Evolutionary conservation across 2,797 vertebrate genomes (phyloP), one percentile per base, ranked within the genome.

Genomic region (Gymnothorax reevesii): DNA sequence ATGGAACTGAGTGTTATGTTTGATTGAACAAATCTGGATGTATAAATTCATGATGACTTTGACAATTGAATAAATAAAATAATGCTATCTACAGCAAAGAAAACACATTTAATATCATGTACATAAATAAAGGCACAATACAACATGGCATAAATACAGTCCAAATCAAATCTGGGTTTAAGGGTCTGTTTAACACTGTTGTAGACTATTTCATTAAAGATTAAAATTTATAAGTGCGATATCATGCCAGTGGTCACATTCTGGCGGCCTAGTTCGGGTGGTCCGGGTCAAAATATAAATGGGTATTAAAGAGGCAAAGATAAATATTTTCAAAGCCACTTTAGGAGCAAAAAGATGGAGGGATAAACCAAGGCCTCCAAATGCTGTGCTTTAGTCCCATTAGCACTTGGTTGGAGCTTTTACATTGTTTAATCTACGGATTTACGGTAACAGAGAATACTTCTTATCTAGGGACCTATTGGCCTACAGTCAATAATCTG

Each of bases 371-470:
- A 92, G 84, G 93, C 92, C 91, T 91, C 88, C 64, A 80, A 88
- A 90, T 93, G 92, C 90, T 83, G 89, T 90, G 90, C 92, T 92
- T 92, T 87, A 93, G 93, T 92, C 90, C 94, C 93, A 92, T 89
- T 92, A 92, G 92, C 92, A 92, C 92, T 79, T 33, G 3, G 91
- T 27, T 77, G 15, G 27, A 64, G 57, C 60, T 75, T 64, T 86
- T 82, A 64, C 59, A 7, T 82, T 62, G 90, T 94, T 95, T 95
- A 95, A 96, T 96, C 95, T 95, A 94, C 91, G 94, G 95, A 95
- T 96, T 96, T 95, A 92, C 90, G 94, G 94, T 96, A 96, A 96
- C 93, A 93, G 95, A 96, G 95, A 96, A 95, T 94, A 96, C 95
- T 95, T 96, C 94, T 96, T 95, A 96, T 95, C 94, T 92, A 88